Base-by-base conservation (phyloP, 2,888 invertebrate species). In the Rhabditoides inermis region DNA sequence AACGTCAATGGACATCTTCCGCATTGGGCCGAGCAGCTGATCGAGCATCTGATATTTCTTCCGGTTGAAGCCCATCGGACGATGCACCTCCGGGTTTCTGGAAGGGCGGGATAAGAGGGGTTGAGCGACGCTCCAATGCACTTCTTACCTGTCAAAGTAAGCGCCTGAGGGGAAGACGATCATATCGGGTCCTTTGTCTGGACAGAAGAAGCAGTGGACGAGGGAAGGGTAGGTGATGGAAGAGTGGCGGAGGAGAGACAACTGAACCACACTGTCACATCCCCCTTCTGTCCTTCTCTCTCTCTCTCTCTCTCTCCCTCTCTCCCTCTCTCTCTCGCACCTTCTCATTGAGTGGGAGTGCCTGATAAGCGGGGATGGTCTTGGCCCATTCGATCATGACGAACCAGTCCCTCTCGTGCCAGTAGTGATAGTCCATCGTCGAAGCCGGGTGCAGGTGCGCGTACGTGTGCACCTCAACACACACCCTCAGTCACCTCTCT, bases 371-470 rank as follows among this genome's bases (percentile, higher is more conserved):
- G 1, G 66, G 64, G 10, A 74, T 58, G 12, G 69, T 73, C 56
- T 74, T 74, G 6, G 74, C 73, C 74, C 73, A 74, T 48, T 74
- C 74, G 46, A 75, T 73, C 74, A 75, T 73, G 18, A 73, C 65
- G 41, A 65, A 59, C 65, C 65, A 65, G 46, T 65, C 66, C 27
- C 71, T 37, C 37, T 73, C 73, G 53, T 73, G 72, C 73, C 74
- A 74, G 45, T 68, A 67, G 32, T 69, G 65, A 55, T 69, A 71
- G 53, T 74, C 74, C 5, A 42, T 27, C 26, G 47, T 49, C 22
- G 55, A 45, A 3, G n/a, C n/a, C n/a, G n/a, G n/a, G n/a, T n/a
- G n/a, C n/a, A n/a, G n/a, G n/a, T n/a, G n/a, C n/a, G n/a, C n/a
- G n/a, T n/a, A n/a, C n/a, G n/a, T n/a, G n/a, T n/a, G n/a, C n/a